Conservation (phyloP, 2,888 invertebrate genomes). For the Synanthedon andrenaeformis region DNA sequence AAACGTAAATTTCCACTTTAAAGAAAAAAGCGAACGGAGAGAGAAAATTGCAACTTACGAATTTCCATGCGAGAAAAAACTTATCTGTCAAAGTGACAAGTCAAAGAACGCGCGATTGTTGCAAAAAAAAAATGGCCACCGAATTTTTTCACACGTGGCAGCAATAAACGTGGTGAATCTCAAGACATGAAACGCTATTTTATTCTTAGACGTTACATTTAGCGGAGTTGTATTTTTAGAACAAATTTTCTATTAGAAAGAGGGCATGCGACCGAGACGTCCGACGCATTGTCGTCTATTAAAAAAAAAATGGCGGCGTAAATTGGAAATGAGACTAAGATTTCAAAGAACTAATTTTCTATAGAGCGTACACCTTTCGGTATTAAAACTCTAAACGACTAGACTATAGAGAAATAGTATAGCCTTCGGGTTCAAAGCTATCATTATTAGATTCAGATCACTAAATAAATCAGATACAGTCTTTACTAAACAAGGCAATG, state of each 20-base stretch:
- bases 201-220: conserved; percentile 52
- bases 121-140: conserved; percentile 17
- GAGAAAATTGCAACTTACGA: neutral
- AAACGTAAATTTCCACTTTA: no score
- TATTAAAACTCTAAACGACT: no score
- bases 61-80: neutral
- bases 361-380: no score
- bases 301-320: neutral
- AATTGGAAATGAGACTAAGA: no score
- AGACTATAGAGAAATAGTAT: no score
- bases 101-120: conserved; percentile 18
- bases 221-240: conserved; percentile 35
- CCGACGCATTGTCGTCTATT: conserved; percentile 6
- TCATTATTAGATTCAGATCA: no score
- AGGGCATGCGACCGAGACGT: conserved; percentile 16
- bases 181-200: conserved; percentile 30
- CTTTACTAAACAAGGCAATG: no score
- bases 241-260: conserved; percentile 24
- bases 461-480: no score
- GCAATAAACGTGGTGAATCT: conserved; percentile 20
- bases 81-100: conserved; percentile 1
- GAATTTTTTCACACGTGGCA: conserved; percentile 25
- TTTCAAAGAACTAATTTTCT: no score
- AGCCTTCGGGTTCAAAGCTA: no score
- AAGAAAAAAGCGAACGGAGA: no score